Evolutionary conservation across 2,113 vertebrate genomes (phyloP).

Genomic region (Zapornia atra): DNA sequence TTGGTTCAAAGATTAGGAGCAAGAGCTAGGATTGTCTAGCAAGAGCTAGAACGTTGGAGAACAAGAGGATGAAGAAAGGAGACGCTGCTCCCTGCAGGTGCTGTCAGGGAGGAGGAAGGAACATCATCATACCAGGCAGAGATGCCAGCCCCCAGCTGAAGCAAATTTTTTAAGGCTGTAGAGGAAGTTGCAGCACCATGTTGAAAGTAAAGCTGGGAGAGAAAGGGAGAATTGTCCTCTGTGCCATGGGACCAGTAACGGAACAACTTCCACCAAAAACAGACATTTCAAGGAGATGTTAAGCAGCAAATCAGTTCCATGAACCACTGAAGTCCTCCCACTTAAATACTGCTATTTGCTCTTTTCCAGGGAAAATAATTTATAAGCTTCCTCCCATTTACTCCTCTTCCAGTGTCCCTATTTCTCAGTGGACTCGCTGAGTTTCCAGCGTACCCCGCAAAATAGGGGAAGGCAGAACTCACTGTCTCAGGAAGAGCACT

Average conservation of each 20-base stretch:
- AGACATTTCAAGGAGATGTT: background rate
- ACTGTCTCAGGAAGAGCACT: background rate
- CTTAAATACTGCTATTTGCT: background rate
- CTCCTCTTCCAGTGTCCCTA: background rate
- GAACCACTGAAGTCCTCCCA: background rate
- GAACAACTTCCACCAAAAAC: background rate
- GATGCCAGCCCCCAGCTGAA: background rate
- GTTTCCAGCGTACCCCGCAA: background rate
- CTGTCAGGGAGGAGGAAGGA: background rate
- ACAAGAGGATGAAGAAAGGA: background rate
- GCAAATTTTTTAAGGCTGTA: background rate
- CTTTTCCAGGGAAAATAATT: background rate
- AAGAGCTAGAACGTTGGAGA: background rate
- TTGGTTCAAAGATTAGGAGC: background rate
- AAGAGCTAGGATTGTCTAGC: background rate
- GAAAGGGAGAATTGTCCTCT: background rate
- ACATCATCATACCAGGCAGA: background rate
- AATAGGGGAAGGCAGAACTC: background rate
- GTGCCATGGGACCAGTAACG: background rate
- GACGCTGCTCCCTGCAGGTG: background rate
- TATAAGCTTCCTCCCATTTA: background rate
- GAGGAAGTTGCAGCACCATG: rapidly evolving
- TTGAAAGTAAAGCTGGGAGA: background rate
- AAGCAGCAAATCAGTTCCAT: background rate
- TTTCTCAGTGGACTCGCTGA: background rate